These are phyloP conservation scores for Catharus ustulatus DNA, from an alignment of 2,797 vertebrate species.

Conservation along the genomic window DNA sequence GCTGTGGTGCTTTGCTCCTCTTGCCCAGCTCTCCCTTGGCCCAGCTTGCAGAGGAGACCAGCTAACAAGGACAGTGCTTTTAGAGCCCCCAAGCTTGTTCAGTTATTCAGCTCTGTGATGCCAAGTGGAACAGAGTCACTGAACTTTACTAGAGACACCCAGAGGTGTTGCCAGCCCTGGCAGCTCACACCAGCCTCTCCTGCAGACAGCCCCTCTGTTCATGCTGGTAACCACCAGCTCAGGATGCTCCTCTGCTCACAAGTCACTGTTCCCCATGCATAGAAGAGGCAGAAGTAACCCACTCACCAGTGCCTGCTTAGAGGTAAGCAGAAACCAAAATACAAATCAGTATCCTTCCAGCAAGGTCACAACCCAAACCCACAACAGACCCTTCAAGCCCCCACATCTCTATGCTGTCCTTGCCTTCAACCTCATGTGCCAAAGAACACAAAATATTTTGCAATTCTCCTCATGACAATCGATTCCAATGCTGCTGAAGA, in stretches of 20 bases:
- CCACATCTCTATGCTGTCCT: not conserved
- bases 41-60: not conserved
- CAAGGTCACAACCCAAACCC: not conserved
- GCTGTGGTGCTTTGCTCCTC: not conserved
- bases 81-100: not conserved
- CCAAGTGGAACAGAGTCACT: constrained; percentile 53
- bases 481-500: not conserved
- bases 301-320: not conserved
- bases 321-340: not conserved
- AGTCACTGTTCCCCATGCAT: not conserved
- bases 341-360: not conserved
- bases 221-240: not conserved
- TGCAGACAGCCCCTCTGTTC: not conserved
- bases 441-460: not conserved
- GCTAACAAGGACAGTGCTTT: not conserved
- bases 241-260: not conserved
- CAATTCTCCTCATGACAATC: not conserved
- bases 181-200: not conserved
- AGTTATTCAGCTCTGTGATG: constrained; percentile 26
- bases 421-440: not conserved
- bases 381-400: not conserved
- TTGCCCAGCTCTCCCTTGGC: not conserved
- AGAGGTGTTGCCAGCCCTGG: not conserved
- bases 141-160: constrained; percentile 17
- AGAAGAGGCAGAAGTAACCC: not conserved